Conservation (phyloP, 1,140 invertebrate species). For the Apis florea region DNA sequence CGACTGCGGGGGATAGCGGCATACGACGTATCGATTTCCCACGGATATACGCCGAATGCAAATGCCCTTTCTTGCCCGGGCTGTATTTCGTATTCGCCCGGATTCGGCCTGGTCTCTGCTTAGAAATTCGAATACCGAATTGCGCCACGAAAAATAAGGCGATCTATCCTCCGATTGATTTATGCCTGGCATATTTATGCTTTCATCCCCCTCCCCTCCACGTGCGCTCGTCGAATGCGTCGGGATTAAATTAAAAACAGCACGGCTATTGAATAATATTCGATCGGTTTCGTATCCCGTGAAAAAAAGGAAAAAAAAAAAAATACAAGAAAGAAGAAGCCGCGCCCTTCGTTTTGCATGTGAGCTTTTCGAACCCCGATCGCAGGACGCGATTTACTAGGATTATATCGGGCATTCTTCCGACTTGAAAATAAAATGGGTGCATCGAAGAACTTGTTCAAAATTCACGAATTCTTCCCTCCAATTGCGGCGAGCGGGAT, state of each 20-base stretch:
- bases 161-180: slow-evolving; percentile 36
- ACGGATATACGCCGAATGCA: slow-evolving; percentile 20
- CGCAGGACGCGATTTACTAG: background rate
- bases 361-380: background rate
- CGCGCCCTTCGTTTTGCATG: background rate
- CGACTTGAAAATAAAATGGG: background rate
- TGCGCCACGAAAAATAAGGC: slow-evolving; percentile 27
- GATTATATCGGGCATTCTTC: background rate
- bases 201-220: background rate
- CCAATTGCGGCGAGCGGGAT: too few relatives aligned
- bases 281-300: background rate
- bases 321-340: background rate
- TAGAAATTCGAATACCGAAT: slow-evolving; percentile 40
- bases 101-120: slow-evolving; percentile 33
- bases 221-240: slow-evolving; percentile 5
- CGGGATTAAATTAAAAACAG: slow-evolving; percentile 42
- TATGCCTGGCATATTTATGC: slow-evolving; percentile 38
- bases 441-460: background rate
- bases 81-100: slow-evolving; percentile 38
- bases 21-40: slow-evolving; percentile 34
- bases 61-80: background rate
- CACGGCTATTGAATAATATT: slow-evolving; percentile 36
- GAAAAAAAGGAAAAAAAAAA: background rate
- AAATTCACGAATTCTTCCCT: background rate
- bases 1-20: background rate